Evolutionary conservation across 2,888 invertebrate genomes (phyloP).

Genomic region (Pristionchus arcanus): DNA sequence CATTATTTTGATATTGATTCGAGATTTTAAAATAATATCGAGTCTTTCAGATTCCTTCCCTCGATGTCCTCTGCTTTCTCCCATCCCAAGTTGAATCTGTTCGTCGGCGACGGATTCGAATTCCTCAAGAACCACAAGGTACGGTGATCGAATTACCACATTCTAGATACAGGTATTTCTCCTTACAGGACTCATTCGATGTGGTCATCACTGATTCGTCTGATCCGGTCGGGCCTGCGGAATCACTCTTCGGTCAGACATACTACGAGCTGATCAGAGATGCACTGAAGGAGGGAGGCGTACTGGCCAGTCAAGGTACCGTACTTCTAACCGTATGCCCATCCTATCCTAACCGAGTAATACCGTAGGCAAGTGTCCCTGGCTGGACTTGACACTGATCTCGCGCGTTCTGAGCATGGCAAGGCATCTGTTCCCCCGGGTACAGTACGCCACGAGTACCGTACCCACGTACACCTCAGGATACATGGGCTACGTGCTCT

Average conservation of each 20-base stretch:
- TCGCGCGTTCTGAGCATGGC: slow-evolving; percentile 83
- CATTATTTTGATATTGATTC: background rate
- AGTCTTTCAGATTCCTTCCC: slow-evolving; percentile 85
- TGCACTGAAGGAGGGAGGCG: slow-evolving; percentile 90
- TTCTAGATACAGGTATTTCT: background rate
- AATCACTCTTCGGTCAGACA: slow-evolving; percentile 87
- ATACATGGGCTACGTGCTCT: slow-evolving; percentile 94
- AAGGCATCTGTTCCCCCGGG: slow-evolving; percentile 87
- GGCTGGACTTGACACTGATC: slow-evolving; percentile 88
- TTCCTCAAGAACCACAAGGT: slow-evolving; percentile 89
- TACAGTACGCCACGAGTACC: slow-evolving; percentile 88
- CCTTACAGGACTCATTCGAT: slow-evolving; percentile 86
- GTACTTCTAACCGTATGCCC: background rate
- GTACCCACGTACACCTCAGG: slow-evolving; percentile 97
- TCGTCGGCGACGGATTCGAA: slow-evolving; percentile 94
- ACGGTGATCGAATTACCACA: background rate
- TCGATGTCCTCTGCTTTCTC: slow-evolving; percentile 92
- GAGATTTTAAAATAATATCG: background rate
- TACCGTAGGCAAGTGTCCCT: slow-evolving; percentile 85
- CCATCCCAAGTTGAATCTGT: slow-evolving; percentile 89
- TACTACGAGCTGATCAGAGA: slow-evolving; percentile 90
- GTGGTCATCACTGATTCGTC: slow-evolving; percentile 98
- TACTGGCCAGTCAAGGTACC: slow-evolving; percentile 91
- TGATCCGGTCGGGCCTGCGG: slow-evolving; percentile 93
- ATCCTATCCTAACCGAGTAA: background rate